Base-by-base conservation (phyloP, 2,888 invertebrate genomes). In the Horisme vitalbata region DNA sequence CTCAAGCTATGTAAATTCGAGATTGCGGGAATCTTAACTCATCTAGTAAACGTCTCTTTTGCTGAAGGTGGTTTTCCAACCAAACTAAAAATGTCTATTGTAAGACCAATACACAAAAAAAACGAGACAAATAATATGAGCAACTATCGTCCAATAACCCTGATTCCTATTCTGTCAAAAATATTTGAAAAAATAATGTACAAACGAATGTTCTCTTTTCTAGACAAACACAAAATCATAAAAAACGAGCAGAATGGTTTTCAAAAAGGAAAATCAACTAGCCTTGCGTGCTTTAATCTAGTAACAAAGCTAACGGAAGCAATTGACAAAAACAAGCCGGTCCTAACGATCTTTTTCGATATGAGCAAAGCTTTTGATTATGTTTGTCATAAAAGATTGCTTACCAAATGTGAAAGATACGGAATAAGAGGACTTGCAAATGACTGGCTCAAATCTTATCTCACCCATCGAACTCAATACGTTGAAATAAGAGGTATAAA, bases 291-390 rank as follows among this genome's bases (percentile, higher is more conserved):
- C 8, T 44, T 41, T 20, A 23, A 33, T 26, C 10, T 48, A 0
- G 24, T 38, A 18, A 45, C 26, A 31, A 14, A 9, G 2, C 10
- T 32, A 7, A 31, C 32, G 6, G 32, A 36, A 20, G 12, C 24
- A n/a, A 13, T 46, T 14, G 31, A 36, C 14, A 41, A 8, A 11
- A 14, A 31, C n/a, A 20, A 4, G 7, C 32, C 12, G 6, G 13
- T 6, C 8, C 4, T 31, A 13, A 31, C 31, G 0, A 31, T 47
- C 5, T 47, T 33, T 10, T 15, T 47, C 6, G 41, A 41, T 15
- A 32, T 47, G 41, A 33, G 28, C 6, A 36, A 30, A 9, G 45
- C 47, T 0, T 47, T 44, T 23, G 41, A 52, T 9, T 31, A 15
- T 3, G 31, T 31, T 3, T 31, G 15, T n/a, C 31, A 31, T 31